Evolutionary conservation across 2,797 vertebrate species (phyloP), one percentile per base, ranked within the genome.

Genomic region (Fundulus diaphanus): DNA sequence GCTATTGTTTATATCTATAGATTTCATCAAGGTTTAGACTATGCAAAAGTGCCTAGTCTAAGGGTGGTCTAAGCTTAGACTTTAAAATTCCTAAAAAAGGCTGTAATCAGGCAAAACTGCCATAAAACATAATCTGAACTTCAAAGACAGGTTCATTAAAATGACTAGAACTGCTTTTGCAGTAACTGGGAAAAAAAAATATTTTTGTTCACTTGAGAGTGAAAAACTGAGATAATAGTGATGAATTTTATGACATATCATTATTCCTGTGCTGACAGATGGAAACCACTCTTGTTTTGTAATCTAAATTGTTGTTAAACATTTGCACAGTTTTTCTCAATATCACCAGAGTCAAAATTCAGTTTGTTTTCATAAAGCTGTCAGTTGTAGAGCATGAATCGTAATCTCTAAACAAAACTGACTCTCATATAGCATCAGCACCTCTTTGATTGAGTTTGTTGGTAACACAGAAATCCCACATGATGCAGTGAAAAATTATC

Each of bases 311-410:
- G 33, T 37, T 9, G 59, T 5, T 9, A 24, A 57, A 57, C 56
- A 57, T 57, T 57, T 57, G 15, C 27, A 24, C 20, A 9, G 20
- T 22, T 37, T n/a, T 61, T 35, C 57, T 22, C 18, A 33, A 61
- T 61, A 59, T 33, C 20, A 2, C 31, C 31, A 35, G 31, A 61
- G 3, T 16, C 57, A 20, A 61, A 61, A 31, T 61, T 57, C 54
- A 57, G 31, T 61, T 61, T 33, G 31, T 61, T 61, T 61, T 61
- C 18, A 61, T 61, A 61, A 35, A 61, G 22, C 59, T 20, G 63
- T 66, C 63, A 15, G 22, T 42, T 66, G 35, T n/a, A n/a, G n/a
- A 40, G 35, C 63, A 40, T 40, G 35, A 42, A n/a, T 67, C 24
- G 7, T 44, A 63, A 63, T 63, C 37, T 63, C 33, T 35, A 63